phyloP scores from a whole-genome alignment of 2,113 vertebrate genomes.

The Shinisaurus crocodilurus region DNA sequence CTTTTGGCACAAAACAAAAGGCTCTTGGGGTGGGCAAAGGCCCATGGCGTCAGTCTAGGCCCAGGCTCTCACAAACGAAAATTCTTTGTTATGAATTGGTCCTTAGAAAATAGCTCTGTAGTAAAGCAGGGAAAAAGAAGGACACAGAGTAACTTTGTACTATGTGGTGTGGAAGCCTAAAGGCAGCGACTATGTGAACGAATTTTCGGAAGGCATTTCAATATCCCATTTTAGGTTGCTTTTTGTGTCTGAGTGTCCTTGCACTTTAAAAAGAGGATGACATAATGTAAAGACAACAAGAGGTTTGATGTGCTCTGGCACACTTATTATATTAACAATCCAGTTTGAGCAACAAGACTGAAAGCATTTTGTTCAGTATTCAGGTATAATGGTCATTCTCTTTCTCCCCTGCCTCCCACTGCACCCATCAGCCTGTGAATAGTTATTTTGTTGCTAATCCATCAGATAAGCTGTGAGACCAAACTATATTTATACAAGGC shows the following conservation, averaged over 20 bases:
- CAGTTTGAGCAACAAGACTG: constrained; percentile 58
- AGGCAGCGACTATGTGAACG: constrained; percentile 81
- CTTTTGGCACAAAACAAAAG: constrained; percentile 91
- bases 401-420: not conserved
- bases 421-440: not conserved
- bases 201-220: constrained; percentile 77
- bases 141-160: constrained; percentile 88
- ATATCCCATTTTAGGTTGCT: constrained; percentile 68
- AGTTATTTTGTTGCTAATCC: constrained; percentile 71
- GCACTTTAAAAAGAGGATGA: constrained; percentile 52
- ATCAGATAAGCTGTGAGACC: constrained; percentile 60
- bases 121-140: constrained; percentile 82
- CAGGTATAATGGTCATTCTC: constrained; percentile 48
- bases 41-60: constrained; percentile 84
- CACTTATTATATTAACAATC: constrained; percentile 70
- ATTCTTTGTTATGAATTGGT: constrained; percentile 87
- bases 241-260: constrained; percentile 72
- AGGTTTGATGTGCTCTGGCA: constrained; percentile 44
- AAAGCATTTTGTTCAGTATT: constrained; percentile 61
- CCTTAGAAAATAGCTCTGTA: constrained; percentile 86
- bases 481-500: constrained; percentile 60
- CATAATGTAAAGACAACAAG: constrained; percentile 60
- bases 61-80: constrained; percentile 80
- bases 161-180: constrained; percentile 77
- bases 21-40: constrained; percentile 86